phyloP scores from a whole-genome alignment of 2,113 vertebrate species.

The Plecturocebus donacophilus region DNA sequence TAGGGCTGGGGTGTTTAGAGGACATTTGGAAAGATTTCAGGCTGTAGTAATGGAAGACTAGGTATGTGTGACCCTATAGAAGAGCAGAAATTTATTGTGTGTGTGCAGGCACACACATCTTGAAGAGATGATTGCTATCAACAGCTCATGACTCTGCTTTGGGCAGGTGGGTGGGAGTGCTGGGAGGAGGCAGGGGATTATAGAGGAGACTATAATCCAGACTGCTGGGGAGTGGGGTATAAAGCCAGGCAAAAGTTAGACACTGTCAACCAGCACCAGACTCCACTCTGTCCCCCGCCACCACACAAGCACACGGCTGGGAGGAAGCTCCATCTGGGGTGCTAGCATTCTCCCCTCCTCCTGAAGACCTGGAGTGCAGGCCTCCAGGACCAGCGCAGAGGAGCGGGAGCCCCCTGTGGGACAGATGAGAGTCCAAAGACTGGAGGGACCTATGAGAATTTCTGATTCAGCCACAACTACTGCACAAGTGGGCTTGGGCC shows the following conservation, averaged over 20 bases:
- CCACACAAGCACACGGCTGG: rapidly evolving
- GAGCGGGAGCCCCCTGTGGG: background rate
- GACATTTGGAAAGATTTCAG: background rate
- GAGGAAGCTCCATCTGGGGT: background rate
- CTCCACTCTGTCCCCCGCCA: background rate
- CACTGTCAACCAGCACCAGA: background rate
- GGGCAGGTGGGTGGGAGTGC: no score
- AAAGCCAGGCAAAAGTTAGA: background rate
- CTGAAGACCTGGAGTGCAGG: background rate
- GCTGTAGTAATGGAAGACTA: background rate
- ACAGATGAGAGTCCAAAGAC: background rate
- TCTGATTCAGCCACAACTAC: background rate
- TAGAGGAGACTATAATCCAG: background rate
- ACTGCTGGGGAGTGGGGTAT: background rate
- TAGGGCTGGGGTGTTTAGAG: background rate
- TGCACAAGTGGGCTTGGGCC: background rate
- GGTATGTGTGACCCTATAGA: background rate
- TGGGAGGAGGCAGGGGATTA: no score
- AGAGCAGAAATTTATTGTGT: background rate
- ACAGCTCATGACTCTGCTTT: background rate
- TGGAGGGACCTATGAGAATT: background rate
- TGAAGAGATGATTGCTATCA: background rate
- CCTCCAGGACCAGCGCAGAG: background rate
- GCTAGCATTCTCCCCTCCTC: rapidly evolving
- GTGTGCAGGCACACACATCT: background rate